A percentile compares a stretch with the other conserved stretches of the same genome.
These are phyloP conservation scores for Siphlonurus alternatus DNA, from an alignment of 2,888 invertebrate genomes.

Conservation along the genomic window DNA sequence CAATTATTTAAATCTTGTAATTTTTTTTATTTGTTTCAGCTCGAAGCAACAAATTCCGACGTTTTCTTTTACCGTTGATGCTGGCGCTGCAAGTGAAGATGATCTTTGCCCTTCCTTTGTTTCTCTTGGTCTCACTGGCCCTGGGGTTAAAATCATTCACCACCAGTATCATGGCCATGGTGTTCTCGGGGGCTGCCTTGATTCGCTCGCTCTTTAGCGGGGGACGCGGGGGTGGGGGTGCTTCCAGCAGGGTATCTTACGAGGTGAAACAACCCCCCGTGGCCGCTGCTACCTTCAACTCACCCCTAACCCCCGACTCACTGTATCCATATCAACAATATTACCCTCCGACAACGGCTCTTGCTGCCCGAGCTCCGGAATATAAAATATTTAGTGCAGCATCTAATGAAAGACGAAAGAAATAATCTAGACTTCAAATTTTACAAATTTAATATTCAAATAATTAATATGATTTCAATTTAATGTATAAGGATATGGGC, in stretches of 20 bases:
- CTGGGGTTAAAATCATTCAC: constrained; percentile 47
- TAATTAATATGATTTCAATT: no score
- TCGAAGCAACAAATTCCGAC: neutral
- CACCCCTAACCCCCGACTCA: neutral
- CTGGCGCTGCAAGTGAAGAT: constrained; percentile 43
- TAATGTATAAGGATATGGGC: no score
- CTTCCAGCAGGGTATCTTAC: neutral
- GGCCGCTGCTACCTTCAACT: neutral
- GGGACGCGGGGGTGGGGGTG: neutral
- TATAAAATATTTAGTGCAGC: neutral
- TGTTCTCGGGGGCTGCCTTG: constrained; percentile 30
- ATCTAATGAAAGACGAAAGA: neutral
- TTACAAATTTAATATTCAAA: no score
- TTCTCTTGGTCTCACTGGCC: constrained; percentile 40
- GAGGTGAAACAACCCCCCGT: neutral
- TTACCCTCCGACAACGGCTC: neutral
- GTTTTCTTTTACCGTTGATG: constrained; percentile 36
- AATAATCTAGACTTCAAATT: no score
- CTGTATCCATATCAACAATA: neutral
- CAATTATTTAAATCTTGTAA: neutral
- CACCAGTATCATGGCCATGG: constrained; percentile 39
- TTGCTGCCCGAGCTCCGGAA: neutral
- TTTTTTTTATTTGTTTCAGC: neutral
- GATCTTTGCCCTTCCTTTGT: constrained; percentile 38
- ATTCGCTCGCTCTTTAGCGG: neutral